phyloP scores from a whole-genome alignment of 1,140 invertebrate species.

The Geopemphigus sp. region DNA sequence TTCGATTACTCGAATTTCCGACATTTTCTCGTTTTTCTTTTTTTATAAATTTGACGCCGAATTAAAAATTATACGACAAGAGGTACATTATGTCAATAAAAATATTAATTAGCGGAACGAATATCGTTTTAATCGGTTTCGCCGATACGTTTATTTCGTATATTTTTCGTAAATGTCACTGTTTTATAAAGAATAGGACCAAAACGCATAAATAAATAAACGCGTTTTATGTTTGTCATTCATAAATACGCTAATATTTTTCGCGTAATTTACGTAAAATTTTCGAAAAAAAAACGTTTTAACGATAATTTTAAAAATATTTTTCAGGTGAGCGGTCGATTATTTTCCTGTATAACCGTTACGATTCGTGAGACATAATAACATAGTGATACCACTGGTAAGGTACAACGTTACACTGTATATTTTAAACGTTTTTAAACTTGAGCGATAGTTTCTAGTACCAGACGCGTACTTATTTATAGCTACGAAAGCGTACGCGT shows the following conservation, averaged over 20 bases:
- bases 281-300: neutral
- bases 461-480: neutral
- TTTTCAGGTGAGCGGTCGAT: slow-evolving; percentile 19
- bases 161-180: neutral
- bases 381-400: neutral
- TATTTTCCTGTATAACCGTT: neutral
- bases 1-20: neutral
- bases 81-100: neutral
- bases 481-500: too few relatives aligned
- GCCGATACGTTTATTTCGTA: neutral
- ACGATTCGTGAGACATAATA: neutral
- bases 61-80: neutral
- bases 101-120: neutral
- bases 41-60: neutral
- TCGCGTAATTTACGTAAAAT: too few relatives aligned
- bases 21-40: too few relatives aligned
- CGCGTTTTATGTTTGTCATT: neutral
- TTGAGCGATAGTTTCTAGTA: too few relatives aligned
- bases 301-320: neutral
- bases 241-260: too few relatives aligned
- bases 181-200: too few relatives aligned
- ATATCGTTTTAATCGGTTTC: neutral
- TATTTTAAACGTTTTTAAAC: neutral
- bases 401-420: neutral
- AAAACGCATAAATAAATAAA: neutral